Conservation (phyloP, 2,797 vertebrate genomes). For the Micrastur ruficollis region DNA sequence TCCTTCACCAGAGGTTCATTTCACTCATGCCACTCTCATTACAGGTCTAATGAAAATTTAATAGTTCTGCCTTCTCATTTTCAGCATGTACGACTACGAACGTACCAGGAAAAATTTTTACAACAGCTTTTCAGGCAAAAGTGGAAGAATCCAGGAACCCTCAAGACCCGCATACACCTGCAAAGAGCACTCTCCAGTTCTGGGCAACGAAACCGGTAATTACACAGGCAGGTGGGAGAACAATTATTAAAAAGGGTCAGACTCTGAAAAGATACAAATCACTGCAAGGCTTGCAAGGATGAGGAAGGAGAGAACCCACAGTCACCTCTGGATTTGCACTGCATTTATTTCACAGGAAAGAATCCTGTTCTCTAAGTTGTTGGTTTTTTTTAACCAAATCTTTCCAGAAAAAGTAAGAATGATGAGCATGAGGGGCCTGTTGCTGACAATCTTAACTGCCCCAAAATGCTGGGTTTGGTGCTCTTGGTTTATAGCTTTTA, state of each 20-base stretch:
- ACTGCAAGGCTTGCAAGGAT: background rate
- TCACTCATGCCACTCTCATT: background rate
- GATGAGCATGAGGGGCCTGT: background rate
- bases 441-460: background rate
- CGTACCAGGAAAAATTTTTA: background rate
- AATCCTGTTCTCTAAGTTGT: background rate
- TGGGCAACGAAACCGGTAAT: background rate
- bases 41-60: slow-evolving; percentile 13
- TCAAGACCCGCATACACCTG: background rate
- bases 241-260: background rate
- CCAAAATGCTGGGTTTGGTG: background rate
- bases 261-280: background rate
- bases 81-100: background rate
- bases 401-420: background rate
- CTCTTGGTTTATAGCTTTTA: background rate
- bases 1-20: background rate
- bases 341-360: background rate
- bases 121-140: background rate
- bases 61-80: background rate
- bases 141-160: background rate
- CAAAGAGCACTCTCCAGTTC: background rate
- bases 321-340: background rate
- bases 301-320: background rate
- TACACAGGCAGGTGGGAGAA: background rate
- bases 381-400: background rate